Conservation (phyloP, 2,797 vertebrate genomes). For the Psittacula derbiana region DNA sequence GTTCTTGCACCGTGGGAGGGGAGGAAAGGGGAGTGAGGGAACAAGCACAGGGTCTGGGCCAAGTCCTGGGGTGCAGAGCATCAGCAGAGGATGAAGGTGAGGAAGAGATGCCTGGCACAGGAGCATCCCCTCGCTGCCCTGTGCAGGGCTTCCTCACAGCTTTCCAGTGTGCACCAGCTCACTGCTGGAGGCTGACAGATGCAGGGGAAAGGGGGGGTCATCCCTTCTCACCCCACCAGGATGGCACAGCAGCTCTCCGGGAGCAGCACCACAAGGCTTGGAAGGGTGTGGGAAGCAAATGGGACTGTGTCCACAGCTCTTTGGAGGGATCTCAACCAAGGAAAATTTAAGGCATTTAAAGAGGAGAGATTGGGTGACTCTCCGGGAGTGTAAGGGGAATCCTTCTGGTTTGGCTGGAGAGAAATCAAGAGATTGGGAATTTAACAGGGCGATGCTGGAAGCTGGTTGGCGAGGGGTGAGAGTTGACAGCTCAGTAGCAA, state of each 20-base stretch:
- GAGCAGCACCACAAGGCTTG: fast-evolving
- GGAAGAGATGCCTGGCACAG: not conserved
- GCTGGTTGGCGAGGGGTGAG: conserved; percentile 6
- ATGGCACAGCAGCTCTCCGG: not conserved
- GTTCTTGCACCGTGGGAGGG: not conserved
- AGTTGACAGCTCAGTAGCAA: conserved; percentile 25
- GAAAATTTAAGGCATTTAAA: not conserved
- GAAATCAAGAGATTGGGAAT: not conserved
- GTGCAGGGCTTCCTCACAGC: not conserved
- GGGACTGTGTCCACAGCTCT: fast-evolving
- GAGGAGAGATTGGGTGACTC: not conserved
- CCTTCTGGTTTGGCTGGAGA: not conserved
- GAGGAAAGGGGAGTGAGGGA: not conserved
- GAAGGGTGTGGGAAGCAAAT: fast-evolving
- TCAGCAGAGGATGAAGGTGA: not conserved
- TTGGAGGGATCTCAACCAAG: not conserved
- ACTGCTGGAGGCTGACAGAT: not conserved
- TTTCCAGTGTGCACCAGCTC: fast-evolving
- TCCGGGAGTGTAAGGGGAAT: not conserved
- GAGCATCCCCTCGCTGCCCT: not conserved
- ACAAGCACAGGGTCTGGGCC: fast-evolving
- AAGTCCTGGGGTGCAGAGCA: not conserved
- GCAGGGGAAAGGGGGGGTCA: fast-evolving
- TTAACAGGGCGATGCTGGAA: not conserved
- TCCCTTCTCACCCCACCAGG: fast-evolving